Conservation (phyloP, 2,888 invertebrate genomes). For the Anorthoa munda region DNA sequence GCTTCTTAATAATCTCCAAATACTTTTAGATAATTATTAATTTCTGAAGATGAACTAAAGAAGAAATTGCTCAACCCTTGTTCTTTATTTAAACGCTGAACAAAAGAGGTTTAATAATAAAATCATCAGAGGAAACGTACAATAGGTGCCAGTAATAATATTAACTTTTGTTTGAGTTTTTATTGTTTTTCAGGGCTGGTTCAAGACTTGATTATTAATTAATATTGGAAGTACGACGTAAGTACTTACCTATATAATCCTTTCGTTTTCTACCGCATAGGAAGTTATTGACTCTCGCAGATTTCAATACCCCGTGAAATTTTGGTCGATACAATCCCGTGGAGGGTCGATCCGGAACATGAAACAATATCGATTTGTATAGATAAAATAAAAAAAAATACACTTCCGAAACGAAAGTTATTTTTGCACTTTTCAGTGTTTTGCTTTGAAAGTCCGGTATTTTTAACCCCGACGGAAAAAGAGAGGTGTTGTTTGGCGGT, state of each 20-base stretch:
- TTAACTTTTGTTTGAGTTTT: slow-evolving; percentile 57
- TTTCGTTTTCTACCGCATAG: slow-evolving; percentile 1
- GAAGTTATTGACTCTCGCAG: neutral
- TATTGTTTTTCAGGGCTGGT: slow-evolving; percentile 40
- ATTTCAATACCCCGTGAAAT: neutral
- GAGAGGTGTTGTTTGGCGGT: too few relatives aligned
- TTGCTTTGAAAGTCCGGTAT: too few relatives aligned
- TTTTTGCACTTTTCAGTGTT: too few relatives aligned
- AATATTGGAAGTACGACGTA: slow-evolving; percentile 16
- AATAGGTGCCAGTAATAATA: slow-evolving; percentile 65
- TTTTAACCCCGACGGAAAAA: too few relatives aligned
- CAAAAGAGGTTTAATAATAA: slow-evolving; percentile 62
- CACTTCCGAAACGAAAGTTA: too few relatives aligned
- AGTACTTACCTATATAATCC: neutral
- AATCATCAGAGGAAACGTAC: slow-evolving; percentile 58
- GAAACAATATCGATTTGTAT: too few relatives aligned
- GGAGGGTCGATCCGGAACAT: too few relatives aligned
- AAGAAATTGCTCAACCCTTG: slow-evolving; percentile 37
- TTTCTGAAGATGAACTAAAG: slow-evolving; percentile 2
- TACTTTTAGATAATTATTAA: neutral
- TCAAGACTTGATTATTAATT: slow-evolving; percentile 25
- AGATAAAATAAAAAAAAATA: too few relatives aligned
- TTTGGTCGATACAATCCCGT: too few relatives aligned
- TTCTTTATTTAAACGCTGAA: slow-evolving; percentile 44
- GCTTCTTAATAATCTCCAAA: neutral